Evolutionary conservation across 1,140 invertebrate species (phyloP).

Genomic region (Uloborus diversus): DNA sequence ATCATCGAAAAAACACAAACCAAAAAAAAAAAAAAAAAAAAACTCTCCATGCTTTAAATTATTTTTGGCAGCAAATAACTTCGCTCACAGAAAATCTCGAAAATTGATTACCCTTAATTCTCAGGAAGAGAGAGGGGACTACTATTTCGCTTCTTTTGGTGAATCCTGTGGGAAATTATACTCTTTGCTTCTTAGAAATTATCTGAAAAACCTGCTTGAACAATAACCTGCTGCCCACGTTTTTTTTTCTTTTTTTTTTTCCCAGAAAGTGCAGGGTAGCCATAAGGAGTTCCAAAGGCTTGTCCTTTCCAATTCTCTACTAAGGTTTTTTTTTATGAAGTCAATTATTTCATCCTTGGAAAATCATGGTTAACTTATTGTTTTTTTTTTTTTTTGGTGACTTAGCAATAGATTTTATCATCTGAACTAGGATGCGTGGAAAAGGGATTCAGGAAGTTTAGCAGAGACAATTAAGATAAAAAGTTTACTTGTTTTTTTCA

Average conservation of each 20-base stretch:
- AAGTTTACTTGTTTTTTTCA: no score
- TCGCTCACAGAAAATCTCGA: neutral
- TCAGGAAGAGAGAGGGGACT: neutral
- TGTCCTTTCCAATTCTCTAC: neutral
- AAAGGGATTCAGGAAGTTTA: no score
- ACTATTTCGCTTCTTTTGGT: neutral
- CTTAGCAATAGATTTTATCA: no score
- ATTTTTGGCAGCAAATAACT: conserved; percentile 1
- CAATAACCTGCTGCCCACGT: conserved; percentile 2
- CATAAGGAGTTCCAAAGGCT: no score
- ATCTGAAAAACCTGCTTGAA: conserved; percentile 10
- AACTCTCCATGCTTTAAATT: neutral
- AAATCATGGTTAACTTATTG: neutral
- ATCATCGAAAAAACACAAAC: no score
- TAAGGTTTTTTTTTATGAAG: neutral
- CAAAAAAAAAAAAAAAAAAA: no score
- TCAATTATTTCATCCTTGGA: neutral
- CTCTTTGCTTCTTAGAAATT: conserved; percentile 15
- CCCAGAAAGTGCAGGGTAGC: no score
- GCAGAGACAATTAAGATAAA: no score
- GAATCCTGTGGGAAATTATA: conserved; percentile 13
- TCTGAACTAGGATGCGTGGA: no score
- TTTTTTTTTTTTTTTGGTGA: neutral
- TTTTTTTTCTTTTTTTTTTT: neutral
- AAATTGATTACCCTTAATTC: conserved; percentile 16